Percentiles rank a stretch among this genome's conserved stretches.
Evolutionary conservation across 2,113 vertebrate species (phyloP).

Genomic region (Salvelinus fontinalis): DNA sequence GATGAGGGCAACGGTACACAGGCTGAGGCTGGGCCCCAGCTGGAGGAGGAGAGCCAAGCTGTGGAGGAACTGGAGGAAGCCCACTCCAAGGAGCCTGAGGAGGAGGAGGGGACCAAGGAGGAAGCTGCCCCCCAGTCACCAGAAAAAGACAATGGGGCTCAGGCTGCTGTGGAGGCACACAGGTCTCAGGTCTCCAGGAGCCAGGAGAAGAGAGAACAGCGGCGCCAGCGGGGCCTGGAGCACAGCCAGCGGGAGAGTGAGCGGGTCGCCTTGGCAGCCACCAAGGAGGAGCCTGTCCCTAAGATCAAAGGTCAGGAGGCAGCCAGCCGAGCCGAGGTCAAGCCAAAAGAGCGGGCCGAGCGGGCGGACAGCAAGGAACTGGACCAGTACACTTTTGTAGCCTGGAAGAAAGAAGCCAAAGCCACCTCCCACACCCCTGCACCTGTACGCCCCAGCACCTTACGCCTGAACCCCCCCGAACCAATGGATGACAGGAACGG

Average conservation of each 20-base stretch:
- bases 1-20: conserved; percentile 38
- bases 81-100: conserved; percentile 5
- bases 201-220: conserved; percentile 87
- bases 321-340: conserved; percentile 18
- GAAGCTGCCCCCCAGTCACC: background rate
- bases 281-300: background rate
- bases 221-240: conserved; percentile 88
- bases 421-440: background rate
- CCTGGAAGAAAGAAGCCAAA: conserved; percentile 68
- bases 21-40: conserved; percentile 64
- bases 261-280: conserved; percentile 63
- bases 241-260: conserved; percentile 88
- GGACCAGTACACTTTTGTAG: conserved; percentile 74
- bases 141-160: too few species aligned
- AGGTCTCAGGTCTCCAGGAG: conserved; percentile 47
- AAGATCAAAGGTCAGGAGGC: conserved; percentile 59
- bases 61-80: conserved; percentile 18
- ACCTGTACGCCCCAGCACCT: conserved; percentile 44
- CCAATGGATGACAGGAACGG: conserved; percentile 19
- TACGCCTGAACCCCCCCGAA: conserved; percentile 44
- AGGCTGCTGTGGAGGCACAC: background rate
- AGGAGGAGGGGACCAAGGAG: conserved; percentile 8
- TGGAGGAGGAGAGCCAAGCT: conserved; percentile 44
- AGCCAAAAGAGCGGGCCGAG: conserved; percentile 51
- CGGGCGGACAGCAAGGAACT: conserved; percentile 67